Percentiles rank a stretch among this genome's conserved stretches.
phyloP scores from a whole-genome alignment of 2,113 vertebrate genomes.

The Emydura subglobosa region DNA sequence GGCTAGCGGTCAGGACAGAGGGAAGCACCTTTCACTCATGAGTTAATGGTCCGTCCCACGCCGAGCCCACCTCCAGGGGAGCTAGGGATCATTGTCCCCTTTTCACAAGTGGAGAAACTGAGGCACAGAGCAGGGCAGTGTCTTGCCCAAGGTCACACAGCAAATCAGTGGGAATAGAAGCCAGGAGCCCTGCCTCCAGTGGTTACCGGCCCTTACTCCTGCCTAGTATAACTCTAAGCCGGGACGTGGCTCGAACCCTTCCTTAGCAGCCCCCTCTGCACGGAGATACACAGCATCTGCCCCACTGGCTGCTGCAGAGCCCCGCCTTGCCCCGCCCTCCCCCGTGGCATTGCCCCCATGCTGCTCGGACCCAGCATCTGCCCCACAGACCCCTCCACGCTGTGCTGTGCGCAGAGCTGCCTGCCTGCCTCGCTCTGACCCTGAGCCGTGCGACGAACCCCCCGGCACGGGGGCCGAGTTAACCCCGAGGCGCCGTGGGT shows the following conservation, averaged over 20 bases:
- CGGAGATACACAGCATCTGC: no score
- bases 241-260: no score
- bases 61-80: rapidly evolving
- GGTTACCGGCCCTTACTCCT: no score
- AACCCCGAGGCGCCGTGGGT: neutral
- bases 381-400: no score
- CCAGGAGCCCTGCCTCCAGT: neutral
- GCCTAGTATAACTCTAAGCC: no score
- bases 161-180: neutral
- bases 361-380: no score
- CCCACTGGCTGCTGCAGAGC: no score
- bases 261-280: no score
- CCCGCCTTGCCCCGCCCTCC: no score
- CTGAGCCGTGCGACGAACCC: neutral
- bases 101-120: neutral
- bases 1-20: rapidly evolving
- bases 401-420: no score
- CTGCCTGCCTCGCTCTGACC: neutral
- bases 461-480: neutral
- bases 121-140: neutral
- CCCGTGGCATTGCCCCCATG: no score
- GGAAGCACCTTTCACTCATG: neutral
- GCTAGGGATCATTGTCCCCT: neutral
- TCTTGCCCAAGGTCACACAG: neutral
- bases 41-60: rapidly evolving